phyloP scores from a whole-genome alignment of 2,797 vertebrate species.

The Leptodactylus fallax region DNA sequence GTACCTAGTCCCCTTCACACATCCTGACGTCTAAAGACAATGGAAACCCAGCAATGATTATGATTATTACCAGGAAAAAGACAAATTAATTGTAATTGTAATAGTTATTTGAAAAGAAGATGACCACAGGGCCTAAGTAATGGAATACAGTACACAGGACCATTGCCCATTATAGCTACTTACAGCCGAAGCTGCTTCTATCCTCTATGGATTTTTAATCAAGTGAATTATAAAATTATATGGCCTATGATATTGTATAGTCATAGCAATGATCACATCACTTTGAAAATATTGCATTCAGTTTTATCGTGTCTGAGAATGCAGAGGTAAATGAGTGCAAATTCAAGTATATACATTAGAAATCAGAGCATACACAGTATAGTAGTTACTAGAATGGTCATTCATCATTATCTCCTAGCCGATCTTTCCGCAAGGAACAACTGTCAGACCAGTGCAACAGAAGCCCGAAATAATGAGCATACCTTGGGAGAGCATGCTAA shows the following conservation, averaged over 20 bases:
- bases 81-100: background rate
- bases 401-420: background rate
- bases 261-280: background rate
- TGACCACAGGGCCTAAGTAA: background rate
- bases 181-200: background rate
- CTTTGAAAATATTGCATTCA: background rate
- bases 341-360: background rate
- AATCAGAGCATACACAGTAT: background rate
- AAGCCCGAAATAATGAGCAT: background rate
- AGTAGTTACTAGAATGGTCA: background rate
- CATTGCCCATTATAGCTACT: constrained; percentile 2
- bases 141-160: background rate
- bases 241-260: background rate
- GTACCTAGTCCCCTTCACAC: background rate
- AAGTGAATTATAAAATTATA: constrained; percentile 1
- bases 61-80: background rate
- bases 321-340: background rate
- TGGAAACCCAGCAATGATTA: background rate
- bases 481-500: background rate
- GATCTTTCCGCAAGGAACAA: background rate
- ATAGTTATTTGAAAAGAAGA: background rate
- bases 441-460: background rate
- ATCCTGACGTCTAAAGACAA: background rate
- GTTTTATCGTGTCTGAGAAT: background rate
- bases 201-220: background rate